phyloP scores from a whole-genome alignment of 2,113 vertebrate species.

The Bubalus kerabau region DNA sequence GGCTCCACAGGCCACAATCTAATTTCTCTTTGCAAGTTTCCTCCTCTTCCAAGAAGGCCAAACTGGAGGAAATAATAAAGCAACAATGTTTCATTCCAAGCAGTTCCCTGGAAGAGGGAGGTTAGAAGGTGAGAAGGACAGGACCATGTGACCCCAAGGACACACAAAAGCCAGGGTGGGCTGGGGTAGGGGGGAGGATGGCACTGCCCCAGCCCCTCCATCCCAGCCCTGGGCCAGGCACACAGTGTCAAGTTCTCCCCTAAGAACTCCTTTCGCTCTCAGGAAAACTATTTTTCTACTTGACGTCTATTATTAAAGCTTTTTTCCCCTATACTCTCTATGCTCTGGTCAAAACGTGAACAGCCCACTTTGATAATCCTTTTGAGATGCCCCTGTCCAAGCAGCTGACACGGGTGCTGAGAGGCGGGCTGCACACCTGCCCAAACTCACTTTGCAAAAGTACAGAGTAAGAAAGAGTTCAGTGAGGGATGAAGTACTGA shows the following conservation, averaged over 20 bases:
- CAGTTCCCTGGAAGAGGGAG: neutral
- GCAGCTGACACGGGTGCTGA: neutral
- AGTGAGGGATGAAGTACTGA: fast-evolving
- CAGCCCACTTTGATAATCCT: neutral
- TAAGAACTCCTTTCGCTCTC: neutral
- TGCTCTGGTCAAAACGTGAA: neutral
- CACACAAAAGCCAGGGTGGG: no score
- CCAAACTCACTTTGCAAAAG: neutral
- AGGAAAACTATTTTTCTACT: neutral
- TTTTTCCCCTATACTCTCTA: fast-evolving
- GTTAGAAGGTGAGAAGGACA: neutral
- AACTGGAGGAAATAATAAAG: neutral
- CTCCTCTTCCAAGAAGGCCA: neutral
- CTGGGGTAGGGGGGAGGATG: neutral
- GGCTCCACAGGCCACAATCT: neutral
- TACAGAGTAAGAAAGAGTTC: neutral
- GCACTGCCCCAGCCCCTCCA: neutral
- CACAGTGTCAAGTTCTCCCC: neutral
- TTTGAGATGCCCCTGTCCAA: neutral
- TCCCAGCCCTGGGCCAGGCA: neutral
- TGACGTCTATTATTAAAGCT: neutral
- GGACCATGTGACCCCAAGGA: neutral
- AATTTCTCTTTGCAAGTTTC: neutral
- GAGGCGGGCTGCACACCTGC: fast-evolving
- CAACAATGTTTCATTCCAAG: neutral